Evolutionary conservation across 37 sponge, comb jelly and placozoan genomes (phyloP), one percentile per base, ranked within the genome.

Genomic region (Crambe crambe): DNA sequence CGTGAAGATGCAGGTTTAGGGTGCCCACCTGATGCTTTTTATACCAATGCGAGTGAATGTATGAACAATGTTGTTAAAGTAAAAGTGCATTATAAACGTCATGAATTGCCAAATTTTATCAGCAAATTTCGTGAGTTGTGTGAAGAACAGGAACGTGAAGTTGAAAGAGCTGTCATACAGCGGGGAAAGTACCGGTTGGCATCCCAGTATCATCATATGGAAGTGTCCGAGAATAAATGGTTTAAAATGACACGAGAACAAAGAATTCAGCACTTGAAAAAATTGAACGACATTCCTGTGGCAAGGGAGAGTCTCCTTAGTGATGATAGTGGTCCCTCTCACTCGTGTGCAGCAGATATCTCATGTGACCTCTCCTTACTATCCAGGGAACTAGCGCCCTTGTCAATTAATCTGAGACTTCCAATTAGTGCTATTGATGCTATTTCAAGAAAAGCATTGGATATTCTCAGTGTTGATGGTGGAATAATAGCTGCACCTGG

Each of bases 151-250:
- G 56, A 69, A 54, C 20, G 47, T 17, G 85, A 85, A 39, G 63
- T 85, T 22, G 85, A 85, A 61, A n/a, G 79, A 34, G 85, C 85
- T 12, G 59, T 85, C 23, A 71, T 85, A 42, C 60, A 58, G n/a
- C 66, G 76, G 31, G 85, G 79, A 27, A 85, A 85, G 56, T 77
- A 75, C 42, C 78, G 57, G 9, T 70, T 85, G 26, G 37, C 61
- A 37, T 22, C 32, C 20, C 56, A 85, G 39, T 77, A 60, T 35
- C 43, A 60, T 2, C 71, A 54, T 64, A 29, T 82, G 23, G 34
- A 85, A 37, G n/a, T n/a, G n/a, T n/a, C n/a, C n/a, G n/a, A n/a
- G n/a, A n/a, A n/a, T n/a, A n/a, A n/a, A n/a, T n/a, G n/a, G n/a
- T n/a, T n/a, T n/a, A n/a, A n/a, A n/a, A n/a, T n/a, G n/a, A n/a